These are phyloP conservation scores for Paradoxurus hermaphroditus DNA, from an alignment of 2,113 vertebrate species.

Conservation along the genomic window DNA sequence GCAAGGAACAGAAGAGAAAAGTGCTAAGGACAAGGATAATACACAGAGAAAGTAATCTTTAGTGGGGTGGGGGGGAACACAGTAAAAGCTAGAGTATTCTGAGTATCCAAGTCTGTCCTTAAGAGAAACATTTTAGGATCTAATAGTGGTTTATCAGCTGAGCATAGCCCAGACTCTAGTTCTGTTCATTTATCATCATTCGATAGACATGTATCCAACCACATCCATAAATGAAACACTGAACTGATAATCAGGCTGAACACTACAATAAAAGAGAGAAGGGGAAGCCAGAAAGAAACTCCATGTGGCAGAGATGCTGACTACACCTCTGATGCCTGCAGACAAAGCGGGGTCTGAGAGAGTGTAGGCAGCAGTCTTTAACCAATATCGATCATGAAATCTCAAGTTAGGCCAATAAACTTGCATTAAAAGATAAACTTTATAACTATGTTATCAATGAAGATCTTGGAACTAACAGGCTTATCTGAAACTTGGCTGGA, in stretches of 20 bases:
- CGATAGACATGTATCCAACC: constrained; percentile 13
- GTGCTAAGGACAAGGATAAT: not conserved
- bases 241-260: not conserved
- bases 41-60: not conserved
- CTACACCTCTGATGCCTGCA: not conserved
- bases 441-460: not conserved
- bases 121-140: not conserved
- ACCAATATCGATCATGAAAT: not conserved
- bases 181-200: constrained; percentile 30
- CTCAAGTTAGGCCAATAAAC: not conserved
- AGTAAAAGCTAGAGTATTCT: not conserved
- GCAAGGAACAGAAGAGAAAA: not conserved
- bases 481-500: not conserved
- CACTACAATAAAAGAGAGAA: not conserved
- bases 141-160: not conserved
- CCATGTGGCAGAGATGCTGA: not conserved
- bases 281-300: not conserved
- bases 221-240: not conserved
- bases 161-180: not conserved
- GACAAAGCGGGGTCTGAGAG: not conserved
- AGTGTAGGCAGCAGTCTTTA: not conserved
- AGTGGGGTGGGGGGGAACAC: no score
- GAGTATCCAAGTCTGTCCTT: not conserved
- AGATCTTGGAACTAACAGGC: not conserved
- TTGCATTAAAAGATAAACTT: not conserved